These are phyloP conservation scores for Semicossyphus pulcher DNA, from an alignment of 2,113 vertebrate species.

Conservation along the genomic window DNA sequence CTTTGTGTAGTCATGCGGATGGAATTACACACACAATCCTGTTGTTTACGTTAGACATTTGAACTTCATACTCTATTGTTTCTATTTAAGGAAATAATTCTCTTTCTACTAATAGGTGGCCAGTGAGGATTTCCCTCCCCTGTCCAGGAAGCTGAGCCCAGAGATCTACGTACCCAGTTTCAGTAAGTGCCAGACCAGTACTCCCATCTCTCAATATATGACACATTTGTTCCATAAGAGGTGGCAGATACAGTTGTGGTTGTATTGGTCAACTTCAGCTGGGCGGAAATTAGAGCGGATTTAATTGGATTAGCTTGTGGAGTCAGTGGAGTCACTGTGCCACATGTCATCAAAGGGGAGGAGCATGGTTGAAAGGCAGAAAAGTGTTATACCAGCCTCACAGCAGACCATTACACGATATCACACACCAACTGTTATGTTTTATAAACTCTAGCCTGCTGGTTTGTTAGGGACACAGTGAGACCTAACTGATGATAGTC, in stretches of 20 bases:
- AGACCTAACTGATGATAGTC: too few species aligned
- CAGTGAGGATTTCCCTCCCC: constrained; percentile 59
- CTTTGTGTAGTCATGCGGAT: constrained; percentile 63
- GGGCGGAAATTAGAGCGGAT: constrained; percentile 59
- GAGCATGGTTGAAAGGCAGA: constrained; percentile 6
- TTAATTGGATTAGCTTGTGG: constrained; percentile 71
- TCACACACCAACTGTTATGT: background rate
- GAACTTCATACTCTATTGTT: constrained; percentile 32
- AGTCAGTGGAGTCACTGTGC: constrained; percentile 54
- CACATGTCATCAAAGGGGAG: constrained; percentile 39
- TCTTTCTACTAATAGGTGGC: constrained; percentile 57
- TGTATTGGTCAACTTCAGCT: constrained; percentile 70
- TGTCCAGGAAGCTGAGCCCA: constrained; percentile 67
- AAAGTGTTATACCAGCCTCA: background rate
- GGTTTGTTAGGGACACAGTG: too few species aligned
- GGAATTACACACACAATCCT: constrained; percentile 55
- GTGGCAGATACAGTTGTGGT: constrained; percentile 44
- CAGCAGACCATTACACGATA: background rate
- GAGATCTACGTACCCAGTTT: constrained; percentile 77
- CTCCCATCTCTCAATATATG: background rate
- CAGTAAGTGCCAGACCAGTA: constrained; percentile 71
- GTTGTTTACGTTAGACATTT: constrained; percentile 49
- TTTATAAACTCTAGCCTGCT: too few species aligned
- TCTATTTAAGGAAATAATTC: constrained; percentile 19
- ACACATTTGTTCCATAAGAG: constrained; percentile 8